Conservation (phyloP, 2,113 vertebrate species). For the Aspiorhynchus laticeps region DNA sequence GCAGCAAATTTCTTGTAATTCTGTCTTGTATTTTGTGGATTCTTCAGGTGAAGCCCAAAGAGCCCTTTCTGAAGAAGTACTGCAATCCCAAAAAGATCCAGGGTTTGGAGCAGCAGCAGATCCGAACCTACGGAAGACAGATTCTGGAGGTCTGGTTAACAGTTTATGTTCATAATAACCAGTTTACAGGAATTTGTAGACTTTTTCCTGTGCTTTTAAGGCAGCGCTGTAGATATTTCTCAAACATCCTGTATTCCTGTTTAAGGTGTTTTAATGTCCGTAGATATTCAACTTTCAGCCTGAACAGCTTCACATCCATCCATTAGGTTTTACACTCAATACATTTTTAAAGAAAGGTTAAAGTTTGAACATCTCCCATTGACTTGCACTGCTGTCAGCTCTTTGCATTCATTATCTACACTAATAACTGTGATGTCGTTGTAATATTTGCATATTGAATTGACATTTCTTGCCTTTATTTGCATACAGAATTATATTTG, state of each 20-base stretch:
- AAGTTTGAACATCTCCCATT: background rate
- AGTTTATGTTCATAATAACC: background rate
- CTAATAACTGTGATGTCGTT: background rate
- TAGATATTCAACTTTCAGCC: background rate
- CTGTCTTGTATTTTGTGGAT: background rate
- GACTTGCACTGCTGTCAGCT: background rate
- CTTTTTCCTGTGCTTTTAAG: background rate
- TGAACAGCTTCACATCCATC: background rate
- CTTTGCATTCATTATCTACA: background rate
- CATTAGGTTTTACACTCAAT: background rate
- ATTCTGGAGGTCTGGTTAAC: conserved; percentile 86
- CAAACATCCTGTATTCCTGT: background rate
- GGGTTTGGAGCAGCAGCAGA: conserved; percentile 89
- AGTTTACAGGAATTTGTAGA: background rate
- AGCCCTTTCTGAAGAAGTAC: conserved; percentile 93
- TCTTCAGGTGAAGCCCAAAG: conserved; percentile 89
- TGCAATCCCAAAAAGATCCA: conserved; percentile 94
- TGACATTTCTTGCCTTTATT: background rate
- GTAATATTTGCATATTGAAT: background rate
- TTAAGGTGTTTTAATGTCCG: background rate
- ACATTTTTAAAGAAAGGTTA: background rate
- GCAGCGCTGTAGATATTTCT: background rate
- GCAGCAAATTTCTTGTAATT: background rate
- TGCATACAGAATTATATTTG: background rate
- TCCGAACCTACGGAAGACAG: conserved; percentile 90